phyloP scores from a whole-genome alignment of 2,888 invertebrate genomes.

The Hecatera dysodea region DNA sequence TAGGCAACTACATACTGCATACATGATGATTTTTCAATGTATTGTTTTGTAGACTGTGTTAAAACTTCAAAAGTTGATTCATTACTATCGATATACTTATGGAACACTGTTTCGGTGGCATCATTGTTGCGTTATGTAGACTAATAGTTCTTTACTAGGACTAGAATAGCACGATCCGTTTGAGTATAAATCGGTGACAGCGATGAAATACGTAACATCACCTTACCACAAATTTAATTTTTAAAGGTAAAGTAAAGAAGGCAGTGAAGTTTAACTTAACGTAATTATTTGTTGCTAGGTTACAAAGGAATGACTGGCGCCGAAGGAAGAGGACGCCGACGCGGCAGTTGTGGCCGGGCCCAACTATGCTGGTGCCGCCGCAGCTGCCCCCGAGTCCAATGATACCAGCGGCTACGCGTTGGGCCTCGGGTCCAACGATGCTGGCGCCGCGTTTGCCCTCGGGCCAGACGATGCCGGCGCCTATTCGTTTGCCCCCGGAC shows the following conservation, averaged over 20 bases:
- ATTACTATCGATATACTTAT: too few species aligned
- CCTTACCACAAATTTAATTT: neutral
- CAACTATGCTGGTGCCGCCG: constrained; percentile 71
- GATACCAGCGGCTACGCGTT: too few species aligned
- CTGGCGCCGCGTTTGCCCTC: neutral
- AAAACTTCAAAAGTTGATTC: too few species aligned
- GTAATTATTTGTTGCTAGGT: constrained; percentile 14
- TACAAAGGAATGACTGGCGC: constrained; percentile 16
- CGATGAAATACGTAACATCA: neutral
- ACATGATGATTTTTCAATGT: too few species aligned
- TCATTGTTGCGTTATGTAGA: too few species aligned
- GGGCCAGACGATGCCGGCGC: too few species aligned
- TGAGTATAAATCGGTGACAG: neutral
- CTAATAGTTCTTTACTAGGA: too few species aligned
- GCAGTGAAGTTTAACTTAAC: neutral
- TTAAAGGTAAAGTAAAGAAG: neutral
- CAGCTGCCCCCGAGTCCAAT: constrained; percentile 94
- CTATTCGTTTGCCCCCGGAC: too few species aligned
- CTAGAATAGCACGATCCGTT: too few species aligned
- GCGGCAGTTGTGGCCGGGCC: constrained; percentile 69
- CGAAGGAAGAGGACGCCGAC: constrained; percentile 84
- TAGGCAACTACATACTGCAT: too few species aligned
- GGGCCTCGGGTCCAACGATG: neutral
- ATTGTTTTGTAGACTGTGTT: too few species aligned
- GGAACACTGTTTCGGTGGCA: too few species aligned